phyloP scores from a whole-genome alignment of 2,113 vertebrate species.

The Cyrtonyx montezumae region DNA sequence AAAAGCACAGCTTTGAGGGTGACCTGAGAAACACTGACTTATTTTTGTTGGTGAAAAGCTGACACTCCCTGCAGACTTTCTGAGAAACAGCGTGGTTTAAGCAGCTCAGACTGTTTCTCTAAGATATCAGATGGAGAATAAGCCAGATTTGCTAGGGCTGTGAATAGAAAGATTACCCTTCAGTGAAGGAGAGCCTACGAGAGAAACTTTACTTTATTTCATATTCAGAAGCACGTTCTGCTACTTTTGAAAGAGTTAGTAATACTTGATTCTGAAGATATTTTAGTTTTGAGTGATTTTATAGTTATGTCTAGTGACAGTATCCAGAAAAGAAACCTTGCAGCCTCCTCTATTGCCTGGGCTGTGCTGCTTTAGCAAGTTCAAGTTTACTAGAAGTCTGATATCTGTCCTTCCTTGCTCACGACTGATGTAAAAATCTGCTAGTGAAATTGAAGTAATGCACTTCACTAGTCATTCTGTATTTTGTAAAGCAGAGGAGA shows the following conservation, averaged over 20 bases:
- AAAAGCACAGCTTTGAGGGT: background rate
- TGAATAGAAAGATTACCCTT: conserved; percentile 1
- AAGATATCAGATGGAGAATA: background rate
- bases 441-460: background rate
- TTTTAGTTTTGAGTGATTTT: background rate
- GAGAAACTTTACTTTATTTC: background rate
- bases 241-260: background rate
- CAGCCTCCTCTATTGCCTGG: background rate
- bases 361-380: background rate
- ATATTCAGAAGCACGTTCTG: background rate
- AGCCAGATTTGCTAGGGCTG: background rate
- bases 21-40: background rate
- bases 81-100: background rate
- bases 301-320: background rate
- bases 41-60: background rate
- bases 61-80: conserved; percentile 15
- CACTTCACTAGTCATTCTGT: background rate
- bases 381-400: background rate
- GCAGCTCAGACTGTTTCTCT: background rate
- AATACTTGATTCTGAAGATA: background rate
- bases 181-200: background rate
- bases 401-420: background rate
- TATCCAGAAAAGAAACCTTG: background rate
- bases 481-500: background rate
- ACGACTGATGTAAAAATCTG: background rate